Evolutionary conservation across 2,797 vertebrate species (phyloP).

Genomic region (Peromyscus aztecus): DNA sequence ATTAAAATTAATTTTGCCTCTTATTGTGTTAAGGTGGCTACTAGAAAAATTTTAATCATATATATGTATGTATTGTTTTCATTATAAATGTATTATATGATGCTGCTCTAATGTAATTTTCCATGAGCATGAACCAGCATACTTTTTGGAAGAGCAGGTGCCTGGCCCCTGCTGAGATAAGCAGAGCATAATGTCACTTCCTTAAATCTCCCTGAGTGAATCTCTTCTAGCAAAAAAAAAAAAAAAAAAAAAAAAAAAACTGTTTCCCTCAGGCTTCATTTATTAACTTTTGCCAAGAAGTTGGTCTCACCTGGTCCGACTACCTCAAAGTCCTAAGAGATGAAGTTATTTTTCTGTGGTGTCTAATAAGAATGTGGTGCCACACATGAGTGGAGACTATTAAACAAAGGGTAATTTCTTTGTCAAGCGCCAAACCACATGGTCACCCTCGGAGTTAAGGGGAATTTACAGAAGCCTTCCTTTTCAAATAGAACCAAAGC

Average conservation of each 20-base stretch:
- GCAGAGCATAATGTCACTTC: neutral
- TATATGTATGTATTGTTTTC: neutral
- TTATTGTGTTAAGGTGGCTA: neutral
- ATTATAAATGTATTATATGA: neutral
- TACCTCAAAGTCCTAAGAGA: conserved; percentile 4
- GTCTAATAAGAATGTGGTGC: neutral
- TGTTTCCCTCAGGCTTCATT: neutral
- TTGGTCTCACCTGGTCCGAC: neutral
- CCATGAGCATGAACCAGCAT: neutral
- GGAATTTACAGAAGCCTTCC: neutral
- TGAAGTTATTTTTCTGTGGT: neutral
- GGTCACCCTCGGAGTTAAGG: neutral
- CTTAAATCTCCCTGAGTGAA: neutral
- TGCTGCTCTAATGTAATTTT: neutral
- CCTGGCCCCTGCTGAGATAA: neutral
- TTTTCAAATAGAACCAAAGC: neutral
- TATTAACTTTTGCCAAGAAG: neutral
- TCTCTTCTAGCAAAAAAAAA: neutral
- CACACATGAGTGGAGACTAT: neutral
- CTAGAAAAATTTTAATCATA: neutral
- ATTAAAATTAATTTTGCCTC: neutral
- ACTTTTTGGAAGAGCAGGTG: neutral
- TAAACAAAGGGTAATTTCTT: neutral
- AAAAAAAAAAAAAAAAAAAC: conserved; percentile 6
- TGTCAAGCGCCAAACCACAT: neutral